Conservation (phyloP, 2,113 vertebrate species). For the Eurypyga helias region DNA sequence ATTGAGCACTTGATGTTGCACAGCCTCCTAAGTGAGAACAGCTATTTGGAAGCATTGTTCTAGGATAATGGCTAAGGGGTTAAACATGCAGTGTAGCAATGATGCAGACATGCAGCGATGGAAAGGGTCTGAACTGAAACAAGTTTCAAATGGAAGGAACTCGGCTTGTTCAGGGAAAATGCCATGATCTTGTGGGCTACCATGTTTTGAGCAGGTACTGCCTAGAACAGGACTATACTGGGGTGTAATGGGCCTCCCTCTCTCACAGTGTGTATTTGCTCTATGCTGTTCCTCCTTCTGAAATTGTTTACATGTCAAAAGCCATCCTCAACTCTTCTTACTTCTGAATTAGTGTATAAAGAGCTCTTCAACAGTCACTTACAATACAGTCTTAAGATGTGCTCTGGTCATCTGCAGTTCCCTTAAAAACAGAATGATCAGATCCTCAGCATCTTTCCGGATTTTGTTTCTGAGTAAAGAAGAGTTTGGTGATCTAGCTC, state of each 20-base stretch:
- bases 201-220: background rate
- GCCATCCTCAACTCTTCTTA: background rate
- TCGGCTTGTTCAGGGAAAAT: background rate
- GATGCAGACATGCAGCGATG: background rate
- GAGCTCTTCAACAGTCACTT: background rate
- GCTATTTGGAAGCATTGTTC: background rate
- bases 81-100: background rate
- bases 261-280: background rate
- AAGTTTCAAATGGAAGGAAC: background rate
- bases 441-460: background rate
- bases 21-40: background rate
- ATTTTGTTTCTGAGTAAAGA: background rate
- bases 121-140: background rate
- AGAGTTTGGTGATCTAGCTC: background rate
- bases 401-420: background rate
- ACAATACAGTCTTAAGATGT: background rate
- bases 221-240: background rate
- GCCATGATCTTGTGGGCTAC: background rate
- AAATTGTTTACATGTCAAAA: background rate
- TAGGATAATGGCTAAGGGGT: background rate
- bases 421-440: background rate
- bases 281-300: background rate
- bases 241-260: fast-evolving
- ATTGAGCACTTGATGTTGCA: background rate
- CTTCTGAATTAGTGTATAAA: background rate